phyloP scores from a whole-genome alignment of 2,113 vertebrate genomes.

The Planiliza haematocheilus region DNA sequence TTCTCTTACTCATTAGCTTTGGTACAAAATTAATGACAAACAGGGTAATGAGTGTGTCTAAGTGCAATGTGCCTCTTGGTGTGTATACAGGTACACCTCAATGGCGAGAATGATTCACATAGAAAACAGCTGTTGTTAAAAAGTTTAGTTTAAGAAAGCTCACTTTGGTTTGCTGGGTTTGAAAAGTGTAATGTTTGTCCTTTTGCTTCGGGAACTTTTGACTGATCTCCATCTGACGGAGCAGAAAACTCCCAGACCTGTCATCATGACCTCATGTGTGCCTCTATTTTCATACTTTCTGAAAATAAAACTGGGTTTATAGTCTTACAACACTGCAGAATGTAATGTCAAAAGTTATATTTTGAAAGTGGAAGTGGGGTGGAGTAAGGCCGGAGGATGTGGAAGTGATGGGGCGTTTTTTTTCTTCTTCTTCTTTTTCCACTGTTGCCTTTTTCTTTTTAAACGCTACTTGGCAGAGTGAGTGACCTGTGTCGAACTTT shows the following conservation, averaged over 20 bases:
- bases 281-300: conserved; percentile 29
- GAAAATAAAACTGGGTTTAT: not conserved
- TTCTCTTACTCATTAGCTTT: conserved; percentile 20
- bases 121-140: conserved; percentile 31
- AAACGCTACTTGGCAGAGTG: conserved; percentile 6
- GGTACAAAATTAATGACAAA: conserved; percentile 18
- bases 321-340: conserved; percentile 1
- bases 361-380: conserved; percentile 39
- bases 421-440: not conserved
- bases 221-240: conserved; percentile 3
- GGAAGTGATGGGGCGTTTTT: conserved; percentile 52
- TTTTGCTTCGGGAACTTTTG: conserved; percentile 14
- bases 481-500: conserved; percentile 30
- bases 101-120: conserved; percentile 3
- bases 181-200: conserved; percentile 25
- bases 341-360: conserved; percentile 4
- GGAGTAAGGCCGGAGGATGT: conserved; percentile 44
- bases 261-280: conserved; percentile 39
- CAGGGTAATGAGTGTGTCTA: conserved; percentile 2
- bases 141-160: not conserved
- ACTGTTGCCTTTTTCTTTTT: not conserved
- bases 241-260: conserved; percentile 30
- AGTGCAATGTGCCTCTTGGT: not conserved
- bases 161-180: conserved; percentile 11
- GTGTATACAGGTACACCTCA: conserved; percentile 6